Conservation (phyloP, 2,797 vertebrate species). For the Danio tinwini region DNA sequence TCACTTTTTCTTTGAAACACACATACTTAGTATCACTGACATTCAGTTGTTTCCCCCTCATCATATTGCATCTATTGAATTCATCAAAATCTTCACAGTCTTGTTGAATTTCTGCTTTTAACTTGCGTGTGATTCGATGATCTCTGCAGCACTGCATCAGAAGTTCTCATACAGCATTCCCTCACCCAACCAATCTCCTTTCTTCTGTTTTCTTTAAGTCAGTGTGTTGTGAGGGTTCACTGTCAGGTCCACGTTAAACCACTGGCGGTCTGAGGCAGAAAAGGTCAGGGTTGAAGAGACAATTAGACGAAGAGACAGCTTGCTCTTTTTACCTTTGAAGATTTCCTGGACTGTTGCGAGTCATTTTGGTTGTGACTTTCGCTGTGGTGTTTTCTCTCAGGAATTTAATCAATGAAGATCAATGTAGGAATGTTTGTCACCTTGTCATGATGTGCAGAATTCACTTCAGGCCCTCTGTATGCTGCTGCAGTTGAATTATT, state of each 20-base stretch:
- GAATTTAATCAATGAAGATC: slow-evolving; percentile 22
- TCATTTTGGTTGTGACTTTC: neutral
- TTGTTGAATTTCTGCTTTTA: neutral
- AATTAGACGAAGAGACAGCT: slow-evolving; percentile 1
- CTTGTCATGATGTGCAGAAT: slow-evolving; percentile 5
- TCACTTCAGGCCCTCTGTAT: slow-evolving; percentile 5
- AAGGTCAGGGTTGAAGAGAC: slow-evolving; percentile 36
- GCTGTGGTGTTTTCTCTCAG: slow-evolving; percentile 10
- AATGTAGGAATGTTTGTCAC: slow-evolving; percentile 8
- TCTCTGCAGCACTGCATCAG: neutral
- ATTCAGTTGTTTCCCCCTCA: neutral
- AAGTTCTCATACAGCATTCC: neutral
- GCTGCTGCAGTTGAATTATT: slow-evolving; percentile 29
- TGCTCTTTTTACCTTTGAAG: slow-evolving; percentile 31
- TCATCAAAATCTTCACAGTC: neutral
- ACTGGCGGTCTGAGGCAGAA: slow-evolving; percentile 22
- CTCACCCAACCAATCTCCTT: neutral
- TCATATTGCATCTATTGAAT: neutral
- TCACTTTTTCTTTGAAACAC: neutral
- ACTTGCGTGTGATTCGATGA: neutral
- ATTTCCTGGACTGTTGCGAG: slow-evolving; percentile 14
- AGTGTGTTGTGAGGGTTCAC: neutral
- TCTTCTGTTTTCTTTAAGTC: neutral
- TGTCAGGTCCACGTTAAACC: slow-evolving; percentile 16
- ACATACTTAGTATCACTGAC: neutral